Evolutionary conservation across 2,888 invertebrate species (phyloP), one percentile per base, ranked within the genome.

Genomic region (Cosmorhoe ocellata): DNA sequence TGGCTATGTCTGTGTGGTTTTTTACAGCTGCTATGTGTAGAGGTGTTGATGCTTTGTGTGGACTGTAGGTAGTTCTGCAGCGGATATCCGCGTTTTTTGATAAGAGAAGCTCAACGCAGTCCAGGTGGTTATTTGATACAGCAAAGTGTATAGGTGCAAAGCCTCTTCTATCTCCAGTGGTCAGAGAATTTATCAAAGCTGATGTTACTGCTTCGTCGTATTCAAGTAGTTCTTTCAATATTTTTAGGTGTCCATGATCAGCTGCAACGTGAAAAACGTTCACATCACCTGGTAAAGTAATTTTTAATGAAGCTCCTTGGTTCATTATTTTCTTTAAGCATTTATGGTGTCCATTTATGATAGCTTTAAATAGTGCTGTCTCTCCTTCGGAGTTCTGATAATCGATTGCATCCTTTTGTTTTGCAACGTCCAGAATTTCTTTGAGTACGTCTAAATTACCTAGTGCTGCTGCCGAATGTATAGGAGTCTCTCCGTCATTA

Each of bases 251-350:
- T 0, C 93, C 92, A 57, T 84, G 70, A 61, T 91, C 91, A 31
- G 92, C 91, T 27, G 93, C 93, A 49, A 91, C 75, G 58, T 93
- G 93, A n/a, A 93, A 76, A 37, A 93, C 89, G 31, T 91, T 93
- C 0, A 87, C 75, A 14, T 90, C 79, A 11, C 88, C 88, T 10
- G 84, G 81, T 33, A 91, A 64, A 38, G 73, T 80, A 10, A 84
- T 73, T 61, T 82, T 82, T 1, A 91, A 63, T 1, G 85, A 82
- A 2, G 91, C 91, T 12, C 90, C 91, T 71, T 86, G 86, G 2
- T 78, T 71, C 3, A 92, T 65, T 37, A 92, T 78, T 22, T 82
- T 75, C 60, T 73, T 70, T 0, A 91, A 84, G 59, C 91, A 91
- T 11, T 84, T 80, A 1, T 78, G 63, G 32, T 89, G 83, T 0